These are phyloP conservation scores for Scaeva pyrastri DNA, from an alignment of 2,888 invertebrate species.

Conservation along the genomic window DNA sequence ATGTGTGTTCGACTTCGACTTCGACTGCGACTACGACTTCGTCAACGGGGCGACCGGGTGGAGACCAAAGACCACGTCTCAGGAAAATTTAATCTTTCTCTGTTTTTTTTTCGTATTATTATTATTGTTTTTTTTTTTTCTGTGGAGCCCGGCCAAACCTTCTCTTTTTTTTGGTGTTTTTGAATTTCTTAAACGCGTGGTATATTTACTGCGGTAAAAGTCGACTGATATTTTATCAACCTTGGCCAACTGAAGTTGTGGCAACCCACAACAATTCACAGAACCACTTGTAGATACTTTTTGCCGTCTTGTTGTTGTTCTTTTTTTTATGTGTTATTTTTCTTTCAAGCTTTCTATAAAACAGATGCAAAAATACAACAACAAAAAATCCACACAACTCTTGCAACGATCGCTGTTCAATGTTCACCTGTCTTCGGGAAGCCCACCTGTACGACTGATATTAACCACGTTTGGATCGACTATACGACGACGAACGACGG, in stretches of 20 bases:
- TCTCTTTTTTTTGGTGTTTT: conserved; percentile 25
- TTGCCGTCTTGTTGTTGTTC: not conserved
- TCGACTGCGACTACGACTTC: too few species aligned
- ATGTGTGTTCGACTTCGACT: not conserved
- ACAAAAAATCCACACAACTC: conserved; percentile 14
- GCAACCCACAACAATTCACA: conserved; percentile 55
- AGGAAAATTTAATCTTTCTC: conserved; percentile 44
- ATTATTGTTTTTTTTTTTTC: not conserved
- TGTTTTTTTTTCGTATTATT: conserved; percentile 23
- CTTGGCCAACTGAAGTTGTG: conserved; percentile 63
- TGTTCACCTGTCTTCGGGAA: conserved; percentile 71
- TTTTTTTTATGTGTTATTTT: conserved; percentile 17
- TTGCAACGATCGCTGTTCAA: conserved; percentile 25
- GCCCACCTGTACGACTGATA: conserved; percentile 74
- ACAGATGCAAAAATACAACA: conserved; percentile 13
- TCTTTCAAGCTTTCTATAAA: conserved; percentile 70
- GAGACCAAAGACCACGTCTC: conserved; percentile 26
- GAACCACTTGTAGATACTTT: conserved; percentile 45
- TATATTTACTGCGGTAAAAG: conserved; percentile 58
- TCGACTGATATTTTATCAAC: conserved; percentile 53
- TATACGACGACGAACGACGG: too few species aligned
- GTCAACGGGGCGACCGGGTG: not conserved
- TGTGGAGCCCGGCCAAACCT: conserved; percentile 46
- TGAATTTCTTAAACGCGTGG: conserved; percentile 10
- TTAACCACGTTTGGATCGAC: conserved; percentile 64